Evolutionary conservation across 1,140 invertebrate genomes (phyloP).

Genomic region (Drosophila nebulosa): DNA sequence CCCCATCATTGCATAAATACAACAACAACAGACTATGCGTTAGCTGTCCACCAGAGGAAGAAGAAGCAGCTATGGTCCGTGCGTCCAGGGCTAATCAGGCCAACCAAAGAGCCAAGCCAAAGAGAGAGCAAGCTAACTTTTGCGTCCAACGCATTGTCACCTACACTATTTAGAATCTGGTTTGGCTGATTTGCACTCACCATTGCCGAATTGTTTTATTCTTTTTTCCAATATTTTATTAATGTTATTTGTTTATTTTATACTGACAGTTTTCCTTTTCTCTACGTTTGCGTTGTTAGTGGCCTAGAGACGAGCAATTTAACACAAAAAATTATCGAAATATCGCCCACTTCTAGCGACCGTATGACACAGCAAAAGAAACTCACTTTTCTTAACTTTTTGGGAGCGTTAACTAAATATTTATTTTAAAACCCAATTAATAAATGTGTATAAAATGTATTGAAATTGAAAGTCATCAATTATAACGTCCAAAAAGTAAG

Average conservation of each 20-base stretch:
- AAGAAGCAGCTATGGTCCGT: conserved; percentile 22
- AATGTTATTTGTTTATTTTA: conserved; percentile 55
- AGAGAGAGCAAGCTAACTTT: background rate
- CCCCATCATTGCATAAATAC: conserved; percentile 75
- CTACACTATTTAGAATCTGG: background rate
- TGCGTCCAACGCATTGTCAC: background rate
- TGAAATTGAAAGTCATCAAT: too few species aligned
- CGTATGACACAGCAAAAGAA: background rate
- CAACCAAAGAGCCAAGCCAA: background rate
- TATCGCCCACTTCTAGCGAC: background rate
- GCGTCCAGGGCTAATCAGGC: background rate
- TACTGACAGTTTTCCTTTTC: conserved; percentile 29
- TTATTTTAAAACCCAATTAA: too few species aligned
- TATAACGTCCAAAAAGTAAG: too few species aligned
- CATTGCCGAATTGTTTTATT: conserved; percentile 15
- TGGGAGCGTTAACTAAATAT: too few species aligned
- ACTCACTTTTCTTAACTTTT: background rate
- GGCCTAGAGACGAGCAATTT: background rate
- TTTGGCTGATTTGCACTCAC: conserved; percentile 26
- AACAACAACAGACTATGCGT: conserved; percentile 53
- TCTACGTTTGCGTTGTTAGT: conserved; percentile 20
- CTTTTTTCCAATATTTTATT: conserved; percentile 35
- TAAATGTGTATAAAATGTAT: too few species aligned
- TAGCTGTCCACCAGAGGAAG: conserved; percentile 33
- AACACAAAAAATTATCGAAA: background rate